phyloP scores from a whole-genome alignment of 1,140 invertebrate species.

The Apis laboriosa region DNA sequence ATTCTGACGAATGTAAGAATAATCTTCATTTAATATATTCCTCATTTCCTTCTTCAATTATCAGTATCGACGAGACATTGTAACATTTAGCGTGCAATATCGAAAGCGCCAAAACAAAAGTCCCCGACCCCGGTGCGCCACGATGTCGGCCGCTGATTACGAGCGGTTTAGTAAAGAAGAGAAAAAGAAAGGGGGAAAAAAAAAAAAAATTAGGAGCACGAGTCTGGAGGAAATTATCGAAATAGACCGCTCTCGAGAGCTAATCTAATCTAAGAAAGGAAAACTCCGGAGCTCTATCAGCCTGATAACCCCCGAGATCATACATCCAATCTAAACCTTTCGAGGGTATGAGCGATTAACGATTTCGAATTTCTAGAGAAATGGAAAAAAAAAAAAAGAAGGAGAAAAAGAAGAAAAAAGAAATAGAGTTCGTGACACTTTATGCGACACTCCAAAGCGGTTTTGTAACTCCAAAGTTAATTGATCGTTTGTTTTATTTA shows the following conservation, averaged over 20 bases:
- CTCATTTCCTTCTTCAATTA: background rate
- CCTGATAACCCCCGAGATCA: slow-evolving; percentile 51
- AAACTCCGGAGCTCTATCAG: slow-evolving; percentile 49
- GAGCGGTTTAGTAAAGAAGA: too few relatives aligned
- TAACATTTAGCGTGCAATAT: background rate
- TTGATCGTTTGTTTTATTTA: background rate
- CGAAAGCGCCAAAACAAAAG: background rate
- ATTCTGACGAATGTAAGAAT: too few relatives aligned
- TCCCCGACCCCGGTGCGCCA: background rate
- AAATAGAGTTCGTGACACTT: background rate
- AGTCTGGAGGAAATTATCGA: slow-evolving; percentile 51
- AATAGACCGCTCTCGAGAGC: slow-evolving; percentile 29
- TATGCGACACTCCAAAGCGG: background rate
- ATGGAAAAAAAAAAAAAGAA: background rate
- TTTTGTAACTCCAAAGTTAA: background rate
- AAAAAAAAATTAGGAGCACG: background rate
- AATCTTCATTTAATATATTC: too few relatives aligned
- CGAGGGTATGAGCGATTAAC: background rate
- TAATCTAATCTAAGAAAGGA: slow-evolving; percentile 56
- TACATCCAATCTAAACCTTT: slow-evolving; percentile 30
- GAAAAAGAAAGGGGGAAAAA: background rate
- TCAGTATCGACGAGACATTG: background rate
- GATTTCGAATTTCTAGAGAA: slow-evolving; percentile 1
- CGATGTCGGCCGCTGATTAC: background rate
- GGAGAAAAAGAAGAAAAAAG: background rate